Evolutionary conservation across 2,888 invertebrate species (phyloP).

Genomic region (Drosophila mettleri): DNA sequence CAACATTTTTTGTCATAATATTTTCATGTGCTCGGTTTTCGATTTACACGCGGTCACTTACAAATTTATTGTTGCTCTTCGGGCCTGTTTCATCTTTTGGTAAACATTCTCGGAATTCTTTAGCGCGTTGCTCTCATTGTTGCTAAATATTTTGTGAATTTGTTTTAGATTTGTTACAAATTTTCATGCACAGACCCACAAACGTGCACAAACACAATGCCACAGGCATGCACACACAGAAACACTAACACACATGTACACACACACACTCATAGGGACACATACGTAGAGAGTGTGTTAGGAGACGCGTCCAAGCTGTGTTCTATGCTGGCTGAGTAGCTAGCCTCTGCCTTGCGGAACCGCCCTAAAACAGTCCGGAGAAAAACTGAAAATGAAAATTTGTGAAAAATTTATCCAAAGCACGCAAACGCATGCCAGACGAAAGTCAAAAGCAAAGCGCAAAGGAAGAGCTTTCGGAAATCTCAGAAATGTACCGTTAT

Average conservation of each 20-base stretch:
- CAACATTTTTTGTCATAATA: conserved; percentile 74
- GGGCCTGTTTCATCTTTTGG: conserved; percentile 39
- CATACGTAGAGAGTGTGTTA: conserved; percentile 39
- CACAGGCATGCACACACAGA: conserved; percentile 22
- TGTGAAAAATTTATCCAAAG: conserved; percentile 83
- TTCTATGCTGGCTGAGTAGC: conserved; percentile 50
- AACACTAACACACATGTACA: conserved; percentile 13
- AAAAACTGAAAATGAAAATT: conserved; percentile 85
- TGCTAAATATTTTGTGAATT: conserved; percentile 53
- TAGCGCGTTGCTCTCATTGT: conserved; percentile 23
- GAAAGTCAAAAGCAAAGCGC: conserved; percentile 66
- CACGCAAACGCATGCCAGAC: conserved; percentile 67
- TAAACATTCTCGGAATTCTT: conserved; percentile 37
- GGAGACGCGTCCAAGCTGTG: conserved; percentile 53
- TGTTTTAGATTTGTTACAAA: conserved; percentile 58
- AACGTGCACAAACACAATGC: conserved; percentile 15
- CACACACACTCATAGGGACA: conserved; percentile 17
- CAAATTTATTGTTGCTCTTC: conserved; percentile 45
- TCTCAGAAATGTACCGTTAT: conserved; percentile 64
- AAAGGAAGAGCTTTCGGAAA: conserved; percentile 62
- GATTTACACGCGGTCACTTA: conserved; percentile 47
- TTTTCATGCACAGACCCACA: conserved; percentile 44
- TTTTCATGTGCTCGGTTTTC: conserved; percentile 62
- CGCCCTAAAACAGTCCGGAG: conserved; percentile 85
- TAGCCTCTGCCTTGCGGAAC: conserved; percentile 85